Evolutionary conservation across 2,113 vertebrate genomes (phyloP).

Genomic region (Mustela lutreola): DNA sequence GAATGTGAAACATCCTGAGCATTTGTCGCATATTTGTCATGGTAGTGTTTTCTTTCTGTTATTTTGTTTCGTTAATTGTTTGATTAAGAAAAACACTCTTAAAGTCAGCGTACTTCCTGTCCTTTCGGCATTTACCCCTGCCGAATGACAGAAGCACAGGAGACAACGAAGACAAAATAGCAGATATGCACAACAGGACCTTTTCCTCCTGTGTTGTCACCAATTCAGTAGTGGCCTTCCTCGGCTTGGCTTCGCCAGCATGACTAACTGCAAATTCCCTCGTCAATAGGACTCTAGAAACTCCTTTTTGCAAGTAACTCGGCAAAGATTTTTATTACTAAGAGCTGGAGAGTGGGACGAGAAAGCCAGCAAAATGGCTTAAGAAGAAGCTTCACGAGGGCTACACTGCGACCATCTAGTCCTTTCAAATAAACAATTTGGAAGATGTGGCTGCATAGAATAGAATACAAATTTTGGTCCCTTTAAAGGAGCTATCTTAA

Average conservation of each 20-base stretch:
- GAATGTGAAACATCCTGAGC: not conserved
- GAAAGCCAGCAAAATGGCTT: not conserved
- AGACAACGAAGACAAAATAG: not conserved
- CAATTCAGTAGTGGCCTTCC: not conserved
- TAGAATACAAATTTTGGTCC: not conserved
- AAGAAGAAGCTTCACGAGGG: not conserved
- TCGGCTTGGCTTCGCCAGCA: not conserved
- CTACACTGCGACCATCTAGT: not conserved
- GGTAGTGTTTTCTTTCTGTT: not conserved
- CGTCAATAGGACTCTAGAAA: not conserved
- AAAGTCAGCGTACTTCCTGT: not conserved
- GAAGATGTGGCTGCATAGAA: not conserved
- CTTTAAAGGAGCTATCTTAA: not conserved
- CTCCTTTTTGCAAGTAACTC: not conserved
- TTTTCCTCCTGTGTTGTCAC: not conserved
- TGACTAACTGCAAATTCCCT: not conserved
- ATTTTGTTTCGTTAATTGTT: constrained; percentile 16
- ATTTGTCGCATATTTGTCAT: not conserved
- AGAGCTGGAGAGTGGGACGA: not conserved
- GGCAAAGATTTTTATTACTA: not conserved
- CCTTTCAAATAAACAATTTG: not conserved
- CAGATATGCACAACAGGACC: not conserved
- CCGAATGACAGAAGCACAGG: constrained; percentile 1
- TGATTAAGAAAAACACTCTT: not conserved
- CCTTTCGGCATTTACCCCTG: not conserved